Evolutionary conservation across 2,797 vertebrate genomes (phyloP).

Genomic region (Hydrocynus forskahlii): DNA sequence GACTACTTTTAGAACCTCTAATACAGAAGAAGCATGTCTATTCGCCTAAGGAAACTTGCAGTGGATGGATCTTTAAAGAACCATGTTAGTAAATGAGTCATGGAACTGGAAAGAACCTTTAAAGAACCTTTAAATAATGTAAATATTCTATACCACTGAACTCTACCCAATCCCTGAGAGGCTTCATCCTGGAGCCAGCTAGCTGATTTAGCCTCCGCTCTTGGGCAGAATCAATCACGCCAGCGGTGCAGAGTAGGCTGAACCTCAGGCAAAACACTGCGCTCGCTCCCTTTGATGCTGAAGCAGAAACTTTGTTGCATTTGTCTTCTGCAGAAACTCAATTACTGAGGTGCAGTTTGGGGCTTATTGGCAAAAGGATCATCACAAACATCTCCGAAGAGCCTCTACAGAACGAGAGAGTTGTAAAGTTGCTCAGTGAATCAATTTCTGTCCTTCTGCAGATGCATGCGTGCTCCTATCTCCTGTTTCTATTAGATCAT

Average conservation of each 20-base stretch:
- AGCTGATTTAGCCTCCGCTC: conserved; percentile 37
- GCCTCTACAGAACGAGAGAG: conserved; percentile 19
- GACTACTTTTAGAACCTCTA: too few species aligned
- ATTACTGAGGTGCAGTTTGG: conserved; percentile 52
- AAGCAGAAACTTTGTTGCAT: conserved; percentile 40
- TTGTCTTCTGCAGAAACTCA: conserved; percentile 50
- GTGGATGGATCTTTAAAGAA: too few species aligned
- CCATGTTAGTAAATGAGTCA: too few species aligned
- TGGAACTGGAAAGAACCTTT: neutral
- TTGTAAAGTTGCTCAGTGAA: conserved; percentile 20
- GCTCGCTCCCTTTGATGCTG: conserved; percentile 44
- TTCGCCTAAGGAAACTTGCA: too few species aligned
- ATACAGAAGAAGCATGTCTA: too few species aligned
- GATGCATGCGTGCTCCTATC: neutral
- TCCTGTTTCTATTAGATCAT: neutral
- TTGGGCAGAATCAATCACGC: conserved; percentile 51
- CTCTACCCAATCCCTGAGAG: conserved; percentile 21
- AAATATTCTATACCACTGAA: neutral
- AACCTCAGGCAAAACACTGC: conserved; percentile 37
- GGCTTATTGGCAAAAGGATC: conserved; percentile 47
- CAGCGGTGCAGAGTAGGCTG: conserved; percentile 41
- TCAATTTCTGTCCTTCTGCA: conserved; percentile 23
- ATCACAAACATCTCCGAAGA: conserved; percentile 46
- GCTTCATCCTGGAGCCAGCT: conserved; percentile 34
- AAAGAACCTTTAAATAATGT: neutral